Base-by-base conservation (phyloP, 2,113 vertebrate genomes). In the Nyctereutes procyonoides region DNA sequence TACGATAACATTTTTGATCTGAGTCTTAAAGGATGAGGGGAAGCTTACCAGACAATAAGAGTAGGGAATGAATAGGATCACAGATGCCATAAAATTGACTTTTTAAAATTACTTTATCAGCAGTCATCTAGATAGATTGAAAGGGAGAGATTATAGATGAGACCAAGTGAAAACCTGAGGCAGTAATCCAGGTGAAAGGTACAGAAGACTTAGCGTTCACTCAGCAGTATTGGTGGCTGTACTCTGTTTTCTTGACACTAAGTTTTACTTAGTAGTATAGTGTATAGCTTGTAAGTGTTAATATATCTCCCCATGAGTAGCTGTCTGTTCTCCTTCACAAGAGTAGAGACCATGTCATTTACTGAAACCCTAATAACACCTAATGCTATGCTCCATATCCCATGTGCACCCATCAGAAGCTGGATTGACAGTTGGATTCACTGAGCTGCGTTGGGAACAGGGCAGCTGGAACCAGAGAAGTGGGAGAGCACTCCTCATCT, bases 61-160 rank as follows among this genome's bases (percentile, higher is more conserved):
- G 43, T 12, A 74, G 17, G 4, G 51, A 93, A 53, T 65, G 38
- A 88, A 32, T 32, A 93, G 82, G 48, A 65, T 85, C 63, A 62
- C 3, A 85, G 53, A 86, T 48, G 67, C 56, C 56, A 74, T 51
- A 43, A 69, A 62, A 82, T 38, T 69, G 28, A 3, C 48, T 65
- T 84, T 80, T 77, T 63, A 51, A 85, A 85, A 90, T 97, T 94
- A 87, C 79, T 92, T 84, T 84, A 94, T 97, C 74, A 95, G 76
- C 38, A 67, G 62, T 56, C 83, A 93, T 65, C 89, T 79, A 38
- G 30, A 79, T 82, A n/a, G 35, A 11, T 74, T 96, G 71, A 65
- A 90, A 88, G 38, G 63, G 32, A 97, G 32, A 81, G 69, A 94
- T 67, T 93, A 56, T 17, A 84, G 63, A 30, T 51, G 28, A 93